Evolutionary conservation across 2,888 invertebrate genomes (phyloP), one percentile per base, ranked within the genome.

Genomic region (Odontocerum albicorne): DNA sequence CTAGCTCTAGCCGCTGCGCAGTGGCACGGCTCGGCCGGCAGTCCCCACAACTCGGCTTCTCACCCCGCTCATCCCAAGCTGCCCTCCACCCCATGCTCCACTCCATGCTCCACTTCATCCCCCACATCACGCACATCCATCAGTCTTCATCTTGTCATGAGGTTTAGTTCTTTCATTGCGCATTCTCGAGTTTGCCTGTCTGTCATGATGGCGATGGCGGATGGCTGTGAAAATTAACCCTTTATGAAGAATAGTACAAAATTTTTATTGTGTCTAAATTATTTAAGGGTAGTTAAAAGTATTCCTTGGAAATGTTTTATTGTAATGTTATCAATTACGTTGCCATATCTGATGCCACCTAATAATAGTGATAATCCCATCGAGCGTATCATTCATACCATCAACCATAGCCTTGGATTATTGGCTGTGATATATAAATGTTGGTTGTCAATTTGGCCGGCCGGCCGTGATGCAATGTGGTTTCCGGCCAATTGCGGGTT

Each of bases 341-440:
- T 54, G 40, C 42, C 40, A 54, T 49, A 55, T 39, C 21, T 36
- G 43, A 42, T 55, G 21, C 31, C 27, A 38, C 40, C 38, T 15
- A 17, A 38, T 21, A 8, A 47, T 35, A 19, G 45, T 35, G 36
- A 19, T 40, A 13, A 42, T 39, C 55, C 54, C 19, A 21, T 45
- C 35, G 56, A 55, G 57, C 55, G 52, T 55, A 57, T 50, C 55
- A 57, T 46, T 45, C 50, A 49, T 21, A 57, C 55, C 59, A 54
- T 56, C 52, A 46, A 55, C 56, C 56, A 64, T 57, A 54, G 63
- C 57, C 60, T 60, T 60, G 60, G 38, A 57, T 36, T 52, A 21
- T 57, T 60, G 60, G 60, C 60, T 60, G 60, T 60, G 60, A 60
- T 60, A 55, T 58, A 57, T 52, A 60, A 52, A 49, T 57, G 60